Conservation (phyloP, 2,113 vertebrate genomes). For the Elgaria multicarinata region DNA sequence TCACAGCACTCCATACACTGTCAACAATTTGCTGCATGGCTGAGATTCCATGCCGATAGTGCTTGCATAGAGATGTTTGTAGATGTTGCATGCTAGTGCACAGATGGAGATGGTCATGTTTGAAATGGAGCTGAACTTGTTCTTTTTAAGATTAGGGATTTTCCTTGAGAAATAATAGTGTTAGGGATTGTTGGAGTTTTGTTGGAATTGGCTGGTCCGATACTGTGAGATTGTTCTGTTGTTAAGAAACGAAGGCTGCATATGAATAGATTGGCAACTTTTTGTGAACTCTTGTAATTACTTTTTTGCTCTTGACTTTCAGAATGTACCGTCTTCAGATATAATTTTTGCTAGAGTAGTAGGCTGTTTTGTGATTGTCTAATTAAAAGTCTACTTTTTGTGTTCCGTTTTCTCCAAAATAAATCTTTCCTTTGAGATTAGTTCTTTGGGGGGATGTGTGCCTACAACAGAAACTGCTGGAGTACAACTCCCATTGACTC, state of each 20-base stretch:
- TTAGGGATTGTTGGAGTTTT: neutral
- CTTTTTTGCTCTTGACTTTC: neutral
- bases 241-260: neutral
- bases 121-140: neutral
- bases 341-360: neutral
- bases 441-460: neutral
- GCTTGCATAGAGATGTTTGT: neutral
- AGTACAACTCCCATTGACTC: neutral
- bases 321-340: neutral
- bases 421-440: neutral
- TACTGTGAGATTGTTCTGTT: neutral
- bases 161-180: neutral
- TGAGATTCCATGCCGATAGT: neutral
- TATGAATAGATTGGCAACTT: neutral
- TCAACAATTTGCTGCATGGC: neutral
- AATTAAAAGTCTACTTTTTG: neutral
- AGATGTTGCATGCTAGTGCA: neutral
- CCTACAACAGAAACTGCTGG: neutral
- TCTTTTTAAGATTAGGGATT: neutral
- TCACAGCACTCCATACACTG: neutral
- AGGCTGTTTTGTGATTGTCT: neutral
- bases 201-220: neutral
- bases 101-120: neutral
- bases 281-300: neutral
- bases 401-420: neutral